Evolutionary conservation across 2,113 vertebrate species (phyloP).

Genomic region (Alexandromys fortis): DNA sequence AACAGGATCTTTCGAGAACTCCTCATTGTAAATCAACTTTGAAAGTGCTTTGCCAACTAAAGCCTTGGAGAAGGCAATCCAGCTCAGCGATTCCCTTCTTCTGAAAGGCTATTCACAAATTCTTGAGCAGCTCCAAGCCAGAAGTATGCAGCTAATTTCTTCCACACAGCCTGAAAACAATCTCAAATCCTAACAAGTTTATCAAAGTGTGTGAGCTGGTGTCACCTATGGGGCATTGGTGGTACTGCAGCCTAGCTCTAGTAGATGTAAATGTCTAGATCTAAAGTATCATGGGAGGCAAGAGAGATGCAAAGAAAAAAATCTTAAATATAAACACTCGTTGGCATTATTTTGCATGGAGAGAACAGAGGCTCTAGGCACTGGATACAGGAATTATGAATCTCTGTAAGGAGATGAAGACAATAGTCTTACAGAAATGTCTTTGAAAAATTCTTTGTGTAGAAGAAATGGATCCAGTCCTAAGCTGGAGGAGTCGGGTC

Average conservation of each 20-base stretch:
- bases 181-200: background rate
- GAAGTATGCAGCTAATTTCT: background rate
- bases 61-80: background rate
- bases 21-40: background rate
- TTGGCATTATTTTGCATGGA: conserved; percentile 19
- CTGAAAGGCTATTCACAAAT: background rate
- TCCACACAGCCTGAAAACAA: background rate
- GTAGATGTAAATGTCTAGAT: background rate
- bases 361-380: background rate
- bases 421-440: background rate
- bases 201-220: background rate
- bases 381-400: background rate
- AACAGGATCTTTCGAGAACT: background rate
- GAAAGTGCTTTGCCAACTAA: background rate
- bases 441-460: background rate
- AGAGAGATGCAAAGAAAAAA: background rate
- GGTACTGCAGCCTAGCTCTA: conserved; percentile 26
- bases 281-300: background rate
- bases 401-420: background rate
- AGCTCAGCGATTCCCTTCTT: background rate
- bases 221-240: background rate
- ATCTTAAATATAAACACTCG: background rate
- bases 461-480: background rate
- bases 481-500: background rate
- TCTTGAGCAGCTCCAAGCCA: background rate